Percentiles rank a stretch among this genome's conserved stretches.
Conservation (phyloP, 2,888 invertebrate genomes). For the Kuschelorhynchus macadamiae region DNA sequence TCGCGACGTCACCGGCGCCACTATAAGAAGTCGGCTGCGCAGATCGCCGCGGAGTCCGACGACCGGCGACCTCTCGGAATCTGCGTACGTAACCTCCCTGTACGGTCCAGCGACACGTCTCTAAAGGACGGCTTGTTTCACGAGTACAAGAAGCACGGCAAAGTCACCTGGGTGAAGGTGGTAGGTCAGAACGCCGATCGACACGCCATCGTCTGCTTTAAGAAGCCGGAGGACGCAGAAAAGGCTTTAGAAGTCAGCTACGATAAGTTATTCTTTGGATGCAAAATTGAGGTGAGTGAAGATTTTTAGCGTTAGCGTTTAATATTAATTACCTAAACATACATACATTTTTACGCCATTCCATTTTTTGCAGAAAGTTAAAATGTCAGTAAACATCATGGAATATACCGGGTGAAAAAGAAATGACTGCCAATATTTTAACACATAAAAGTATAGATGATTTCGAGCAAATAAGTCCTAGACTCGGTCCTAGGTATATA, state of each 20-base stretch:
- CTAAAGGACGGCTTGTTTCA: constrained; percentile 98
- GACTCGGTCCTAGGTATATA: too few species aligned
- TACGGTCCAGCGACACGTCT: constrained; percentile 92
- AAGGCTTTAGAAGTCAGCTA: constrained; percentile 96
- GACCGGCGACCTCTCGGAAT: constrained; percentile 88
- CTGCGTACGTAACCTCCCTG: constrained; percentile 91
- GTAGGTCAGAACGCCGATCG: constrained; percentile 92
- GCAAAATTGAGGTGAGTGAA: constrained; percentile 86
- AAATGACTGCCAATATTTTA: too few species aligned
- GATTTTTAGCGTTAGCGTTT: too few species aligned
- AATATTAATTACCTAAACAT: too few species aligned
- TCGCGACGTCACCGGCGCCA: constrained; percentile 66
- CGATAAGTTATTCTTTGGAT: constrained; percentile 97
- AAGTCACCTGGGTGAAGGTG: constrained; percentile 92
- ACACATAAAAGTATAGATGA: too few species aligned
- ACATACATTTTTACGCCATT: too few species aligned
- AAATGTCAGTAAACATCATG: too few species aligned
- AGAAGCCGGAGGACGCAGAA: constrained; percentile 96
- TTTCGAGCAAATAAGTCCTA: too few species aligned
- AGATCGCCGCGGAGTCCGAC: constrained; percentile 66
- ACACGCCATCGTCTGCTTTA: constrained; percentile 95
- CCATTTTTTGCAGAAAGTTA: too few species aligned
- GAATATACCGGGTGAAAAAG: too few species aligned
- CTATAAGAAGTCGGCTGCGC: constrained; percentile 40
- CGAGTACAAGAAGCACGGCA: constrained; percentile 98